phyloP scores from a whole-genome alignment of 2,888 invertebrate genomes.

The Biston stratarius region DNA sequence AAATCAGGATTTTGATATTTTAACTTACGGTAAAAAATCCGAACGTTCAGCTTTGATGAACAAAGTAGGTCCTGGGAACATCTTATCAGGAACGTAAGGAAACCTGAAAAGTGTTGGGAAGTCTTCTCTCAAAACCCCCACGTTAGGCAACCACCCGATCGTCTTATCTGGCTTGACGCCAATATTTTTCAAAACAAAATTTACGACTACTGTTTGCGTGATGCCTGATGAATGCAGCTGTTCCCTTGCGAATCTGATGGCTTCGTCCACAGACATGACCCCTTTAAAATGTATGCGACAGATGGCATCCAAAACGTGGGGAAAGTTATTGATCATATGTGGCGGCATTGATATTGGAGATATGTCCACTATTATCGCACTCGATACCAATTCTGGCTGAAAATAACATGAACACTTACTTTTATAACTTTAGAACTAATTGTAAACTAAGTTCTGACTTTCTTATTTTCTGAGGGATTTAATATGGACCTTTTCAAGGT shows the following conservation, averaged over 20 bases:
- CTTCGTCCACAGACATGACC: slow-evolving; percentile 5
- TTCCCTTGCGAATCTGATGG: slow-evolving; percentile 7
- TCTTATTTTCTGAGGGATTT: too few relatives aligned
- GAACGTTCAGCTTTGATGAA: slow-evolving; percentile 68
- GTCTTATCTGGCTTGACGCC: slow-evolving; percentile 43
- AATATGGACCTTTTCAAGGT: too few relatives aligned
- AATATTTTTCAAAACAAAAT: slow-evolving; percentile 17
- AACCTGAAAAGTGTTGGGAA: slow-evolving; percentile 58
- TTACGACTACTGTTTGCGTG: slow-evolving; percentile 2
- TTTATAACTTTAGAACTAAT: not conserved
- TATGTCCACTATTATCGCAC: slow-evolving; percentile 90
- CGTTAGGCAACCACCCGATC: slow-evolving; percentile 64
- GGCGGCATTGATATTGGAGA: slow-evolving; percentile 88
- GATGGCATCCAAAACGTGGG: slow-evolving; percentile 6
- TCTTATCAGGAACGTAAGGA: slow-evolving; percentile 56
- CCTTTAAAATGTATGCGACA: slow-evolving; percentile 10
- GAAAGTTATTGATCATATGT: slow-evolving; percentile 35
- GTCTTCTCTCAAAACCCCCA: slow-evolving; percentile 52
- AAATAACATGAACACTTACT: slow-evolving; percentile 47
- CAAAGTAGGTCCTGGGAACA: slow-evolving; percentile 60
- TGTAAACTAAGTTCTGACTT: not conserved
- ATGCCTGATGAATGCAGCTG: slow-evolving; percentile 3
- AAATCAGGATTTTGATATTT: not conserved
- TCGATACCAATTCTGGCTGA: slow-evolving; percentile 87
- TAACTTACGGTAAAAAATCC: slow-evolving; percentile 65